Conservation (phyloP, 2,888 invertebrate species). For the Idaea dimidiata region DNA sequence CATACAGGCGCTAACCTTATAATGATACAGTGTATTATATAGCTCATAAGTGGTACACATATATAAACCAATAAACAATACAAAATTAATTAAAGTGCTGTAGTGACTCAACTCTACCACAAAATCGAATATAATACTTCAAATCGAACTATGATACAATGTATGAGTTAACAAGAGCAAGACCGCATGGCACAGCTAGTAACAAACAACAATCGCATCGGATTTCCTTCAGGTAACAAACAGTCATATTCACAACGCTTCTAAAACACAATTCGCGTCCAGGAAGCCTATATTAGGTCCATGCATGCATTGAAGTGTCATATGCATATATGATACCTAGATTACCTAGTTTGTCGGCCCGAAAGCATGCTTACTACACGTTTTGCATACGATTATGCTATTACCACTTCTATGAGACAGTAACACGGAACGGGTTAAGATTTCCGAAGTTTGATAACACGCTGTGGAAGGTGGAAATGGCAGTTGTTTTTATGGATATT, state of each 20-base stretch:
- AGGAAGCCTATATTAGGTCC: conserved; percentile 5
- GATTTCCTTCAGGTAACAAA: too few relatives aligned
- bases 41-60: too few relatives aligned
- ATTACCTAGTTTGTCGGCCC: conserved; percentile 29
- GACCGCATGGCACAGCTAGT: too few relatives aligned
- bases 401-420: conserved; percentile 27
- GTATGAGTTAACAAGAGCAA: too few relatives aligned
- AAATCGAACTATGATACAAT: too few relatives aligned
- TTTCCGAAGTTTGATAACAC: background rate
- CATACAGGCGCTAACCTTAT: too few relatives aligned
- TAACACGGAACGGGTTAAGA: conserved; percentile 23
- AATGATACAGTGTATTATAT: too few relatives aligned
- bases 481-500: background rate
- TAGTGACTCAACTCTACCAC: too few relatives aligned
- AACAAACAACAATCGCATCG: too few relatives aligned
- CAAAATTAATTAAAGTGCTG: too few relatives aligned
- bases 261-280: conserved; percentile 7
- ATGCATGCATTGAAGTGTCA: conserved; percentile 6
- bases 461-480: background rate
- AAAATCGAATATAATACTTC: too few relatives aligned
- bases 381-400: conserved; percentile 49
- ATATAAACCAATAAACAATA: too few relatives aligned
- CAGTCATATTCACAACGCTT: background rate
- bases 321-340: conserved; percentile 14
- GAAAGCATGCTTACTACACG: conserved; percentile 39